Evolutionary conservation across 2,888 invertebrate species (phyloP).

Genomic region (Hemaris fuciformis): DNA sequence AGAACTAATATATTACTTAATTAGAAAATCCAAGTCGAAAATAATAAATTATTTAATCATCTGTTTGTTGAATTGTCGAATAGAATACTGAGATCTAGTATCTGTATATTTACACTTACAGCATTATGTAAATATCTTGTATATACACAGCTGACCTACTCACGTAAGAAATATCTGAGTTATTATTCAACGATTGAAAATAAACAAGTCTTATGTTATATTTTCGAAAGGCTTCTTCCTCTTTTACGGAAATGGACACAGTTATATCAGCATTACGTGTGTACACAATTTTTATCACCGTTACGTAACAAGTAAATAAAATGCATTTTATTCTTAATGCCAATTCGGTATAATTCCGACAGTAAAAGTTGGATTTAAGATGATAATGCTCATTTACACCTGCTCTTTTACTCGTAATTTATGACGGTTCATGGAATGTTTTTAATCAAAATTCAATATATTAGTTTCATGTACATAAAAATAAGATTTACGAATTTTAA

Average conservation of each 20-base stretch:
- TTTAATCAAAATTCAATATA: no score
- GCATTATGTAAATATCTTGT: no score
- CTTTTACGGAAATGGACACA: conserved; percentile 6
- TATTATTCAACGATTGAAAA: not conserved
- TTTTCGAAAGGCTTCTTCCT: conserved; percentile 7
- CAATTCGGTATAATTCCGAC: not conserved
- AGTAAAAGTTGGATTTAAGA: not conserved
- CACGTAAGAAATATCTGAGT: not conserved
- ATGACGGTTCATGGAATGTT: not conserved
- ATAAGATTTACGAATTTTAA: no score
- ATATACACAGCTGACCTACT: not conserved
- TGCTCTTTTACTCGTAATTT: no score
- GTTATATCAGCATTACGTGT: conserved; percentile 10
- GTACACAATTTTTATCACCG: not conserved
- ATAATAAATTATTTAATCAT: no score
- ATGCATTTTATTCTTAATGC: not conserved
- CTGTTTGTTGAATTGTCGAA: no score
- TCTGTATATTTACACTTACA: no score
- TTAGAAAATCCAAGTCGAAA: no score
- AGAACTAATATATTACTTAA: no score
- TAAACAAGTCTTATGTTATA: not conserved
- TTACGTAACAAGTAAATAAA: conserved; percentile 1
- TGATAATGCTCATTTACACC: not conserved
- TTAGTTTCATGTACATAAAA: no score
- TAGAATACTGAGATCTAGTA: no score